phyloP scores from a whole-genome alignment of 2,113 vertebrate genomes.

The Malurus melanocephalus region DNA sequence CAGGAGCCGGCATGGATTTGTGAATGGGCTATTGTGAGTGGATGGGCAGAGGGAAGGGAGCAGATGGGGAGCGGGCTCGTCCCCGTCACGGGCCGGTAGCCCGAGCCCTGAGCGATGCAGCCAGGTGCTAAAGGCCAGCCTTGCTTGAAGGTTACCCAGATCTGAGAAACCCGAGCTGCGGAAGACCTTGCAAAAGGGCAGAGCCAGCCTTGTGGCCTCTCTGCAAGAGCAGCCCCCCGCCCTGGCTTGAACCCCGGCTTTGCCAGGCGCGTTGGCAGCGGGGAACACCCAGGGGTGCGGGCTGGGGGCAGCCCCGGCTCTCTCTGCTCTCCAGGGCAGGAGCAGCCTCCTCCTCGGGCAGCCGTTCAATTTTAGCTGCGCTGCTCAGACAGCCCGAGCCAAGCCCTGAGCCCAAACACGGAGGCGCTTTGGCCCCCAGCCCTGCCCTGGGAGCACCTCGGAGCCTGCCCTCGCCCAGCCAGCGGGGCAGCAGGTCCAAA shows the following conservation, averaged over 20 bases:
- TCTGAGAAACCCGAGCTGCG: not conserved
- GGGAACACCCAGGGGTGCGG: not conserved
- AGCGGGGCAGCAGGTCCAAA: accelerated
- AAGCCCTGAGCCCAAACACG: not conserved
- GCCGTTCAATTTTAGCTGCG: not conserved
- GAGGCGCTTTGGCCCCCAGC: not conserved
- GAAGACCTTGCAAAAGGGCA: not conserved
- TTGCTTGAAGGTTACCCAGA: slow-evolving; percentile 15
- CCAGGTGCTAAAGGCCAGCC: slow-evolving; percentile 59
- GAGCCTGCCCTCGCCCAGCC: not conserved
- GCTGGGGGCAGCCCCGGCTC: not conserved
- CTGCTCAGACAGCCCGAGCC: not conserved
- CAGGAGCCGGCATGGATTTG: slow-evolving; percentile 3
- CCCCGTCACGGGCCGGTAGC: not conserved
- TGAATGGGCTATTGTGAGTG: slow-evolving; percentile 49
- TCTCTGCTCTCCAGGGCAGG: not conserved
- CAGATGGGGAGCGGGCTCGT: slow-evolving; percentile 15
- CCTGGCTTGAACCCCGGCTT: not conserved
- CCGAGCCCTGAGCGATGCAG: slow-evolving; percentile 19
- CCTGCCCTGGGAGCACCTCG: not conserved
- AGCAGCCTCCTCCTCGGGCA: not conserved
- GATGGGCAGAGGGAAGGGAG: not conserved
- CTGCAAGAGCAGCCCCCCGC: not conserved
- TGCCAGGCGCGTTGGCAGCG: not conserved
- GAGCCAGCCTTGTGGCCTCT: not conserved